Conservation (phyloP, 2,888 invertebrate genomes). For the Neoscelio sp. region DNA sequence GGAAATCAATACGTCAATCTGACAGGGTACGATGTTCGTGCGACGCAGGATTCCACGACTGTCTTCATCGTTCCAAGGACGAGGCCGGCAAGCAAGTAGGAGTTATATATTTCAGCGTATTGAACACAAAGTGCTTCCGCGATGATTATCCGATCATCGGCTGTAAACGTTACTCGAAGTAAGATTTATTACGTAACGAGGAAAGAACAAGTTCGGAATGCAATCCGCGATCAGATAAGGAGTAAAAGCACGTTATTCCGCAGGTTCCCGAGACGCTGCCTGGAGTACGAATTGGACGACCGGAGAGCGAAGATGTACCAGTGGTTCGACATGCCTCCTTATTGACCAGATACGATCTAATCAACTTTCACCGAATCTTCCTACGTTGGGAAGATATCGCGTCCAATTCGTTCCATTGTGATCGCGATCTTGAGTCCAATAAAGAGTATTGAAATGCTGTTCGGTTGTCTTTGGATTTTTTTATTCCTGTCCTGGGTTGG, state of each 20-base stretch:
- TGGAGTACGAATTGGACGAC: conserved; percentile 79
- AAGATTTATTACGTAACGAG: conserved; percentile 69
- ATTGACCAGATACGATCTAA: conserved; percentile 66
- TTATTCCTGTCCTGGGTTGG: no score
- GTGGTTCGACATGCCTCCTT: conserved; percentile 80
- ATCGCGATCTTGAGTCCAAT: no score
- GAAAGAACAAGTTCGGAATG: conserved; percentile 50
- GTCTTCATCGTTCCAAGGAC: conserved; percentile 81
- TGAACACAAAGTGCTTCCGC: conserved; percentile 86
- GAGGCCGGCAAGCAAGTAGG: conserved; percentile 78
- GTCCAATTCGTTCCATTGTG: no score
- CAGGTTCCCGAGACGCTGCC: conserved; percentile 76
- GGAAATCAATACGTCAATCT: conserved; percentile 53
- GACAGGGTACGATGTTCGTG: conserved; percentile 84
- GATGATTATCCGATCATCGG: conserved; percentile 85
- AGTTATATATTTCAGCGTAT: conserved; percentile 84
- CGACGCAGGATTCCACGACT: conserved; percentile 84
- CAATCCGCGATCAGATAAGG: conserved; percentile 50
- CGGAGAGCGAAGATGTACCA: conserved; percentile 77
- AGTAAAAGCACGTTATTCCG: conserved; percentile 53
- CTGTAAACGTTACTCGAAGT: conserved; percentile 85
- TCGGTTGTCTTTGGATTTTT: no score
- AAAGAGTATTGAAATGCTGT: no score
- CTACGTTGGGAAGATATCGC: background rate
- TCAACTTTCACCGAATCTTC: conserved; percentile 39